phyloP scores from a whole-genome alignment of 2,888 invertebrate genomes.

The Lacanobia wlatinum region DNA sequence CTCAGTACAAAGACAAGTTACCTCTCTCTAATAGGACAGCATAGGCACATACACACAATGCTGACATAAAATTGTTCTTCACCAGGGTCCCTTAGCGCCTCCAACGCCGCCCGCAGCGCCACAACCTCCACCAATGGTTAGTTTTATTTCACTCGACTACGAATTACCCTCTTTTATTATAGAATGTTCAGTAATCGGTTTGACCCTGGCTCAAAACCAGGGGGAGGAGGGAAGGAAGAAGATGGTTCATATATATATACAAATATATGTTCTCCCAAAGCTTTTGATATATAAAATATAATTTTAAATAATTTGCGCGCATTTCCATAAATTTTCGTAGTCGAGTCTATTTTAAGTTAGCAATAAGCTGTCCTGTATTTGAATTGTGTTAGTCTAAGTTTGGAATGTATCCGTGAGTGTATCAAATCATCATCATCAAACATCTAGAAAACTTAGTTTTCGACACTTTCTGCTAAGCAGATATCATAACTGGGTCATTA shows the following conservation, averaged over 20 bases:
- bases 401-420: slow-evolving; percentile 1
- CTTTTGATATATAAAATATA: slow-evolving; percentile 21
- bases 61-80: background rate
- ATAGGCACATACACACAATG: background rate
- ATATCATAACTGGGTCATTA: too few relatives aligned
- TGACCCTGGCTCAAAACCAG: background rate
- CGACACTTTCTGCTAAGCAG: slow-evolving; percentile 18
- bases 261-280: slow-evolving; percentile 18
- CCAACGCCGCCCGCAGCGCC: slow-evolving; percentile 91
- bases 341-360: slow-evolving; percentile 34
- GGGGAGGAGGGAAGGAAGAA: slow-evolving; percentile 21
- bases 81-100: slow-evolving; percentile 86
- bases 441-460: slow-evolving; percentile 6
- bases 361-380: slow-evolving; percentile 15
- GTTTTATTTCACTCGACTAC: slow-evolving; percentile 58
- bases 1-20: too few relatives aligned
- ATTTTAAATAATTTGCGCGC: slow-evolving; percentile 23
- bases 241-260: slow-evolving; percentile 25
- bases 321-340: slow-evolving; percentile 24
- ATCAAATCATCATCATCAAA: background rate
- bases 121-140: slow-evolving; percentile 86
- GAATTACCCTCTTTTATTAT: slow-evolving; percentile 27
- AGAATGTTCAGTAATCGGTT: slow-evolving; percentile 2
- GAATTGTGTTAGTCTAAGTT: slow-evolving; percentile 1
- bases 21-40: too few relatives aligned